Percentiles rank a stretch among this genome's conserved stretches.
Evolutionary conservation across 2,113 vertebrate genomes (phyloP).

Genomic region (Ascaphus truei): DNA sequence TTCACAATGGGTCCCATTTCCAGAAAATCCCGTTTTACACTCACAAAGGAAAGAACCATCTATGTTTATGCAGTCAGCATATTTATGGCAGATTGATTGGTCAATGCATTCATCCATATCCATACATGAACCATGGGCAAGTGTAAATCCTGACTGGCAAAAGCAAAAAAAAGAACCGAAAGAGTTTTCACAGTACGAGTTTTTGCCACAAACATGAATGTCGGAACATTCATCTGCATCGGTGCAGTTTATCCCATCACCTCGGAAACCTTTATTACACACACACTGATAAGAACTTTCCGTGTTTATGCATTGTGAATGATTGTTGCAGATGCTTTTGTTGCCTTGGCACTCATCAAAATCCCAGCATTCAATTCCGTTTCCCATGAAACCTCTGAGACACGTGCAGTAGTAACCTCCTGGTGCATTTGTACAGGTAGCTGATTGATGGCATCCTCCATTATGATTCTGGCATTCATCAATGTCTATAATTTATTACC

Average conservation of each 20-base stretch:
- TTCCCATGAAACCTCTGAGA: conserved; percentile 57
- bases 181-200: conserved; percentile 63
- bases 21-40: conserved; percentile 59
- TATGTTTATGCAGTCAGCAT: conserved; percentile 51
- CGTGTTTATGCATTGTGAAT: conserved; percentile 61
- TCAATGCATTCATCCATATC: conserved; percentile 53
- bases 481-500: conserved; percentile 78
- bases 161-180: conserved; percentile 63
- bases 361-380: conserved; percentile 67
- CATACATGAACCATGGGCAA: conserved; percentile 57
- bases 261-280: conserved; percentile 61
- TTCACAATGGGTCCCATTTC: conserved; percentile 59
- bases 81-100: conserved; percentile 45
- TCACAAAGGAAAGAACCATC: conserved; percentile 62
- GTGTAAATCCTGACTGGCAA: conserved; percentile 51
- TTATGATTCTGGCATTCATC: conserved; percentile 76
- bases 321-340: conserved; percentile 58
- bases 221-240: conserved; percentile 67
- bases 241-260: conserved; percentile 59
- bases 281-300: conserved; percentile 62
- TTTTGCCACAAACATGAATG: conserved; percentile 46
- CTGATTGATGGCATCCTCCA: conserved; percentile 66
- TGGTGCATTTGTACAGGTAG: conserved; percentile 63
- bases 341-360: conserved; percentile 63
- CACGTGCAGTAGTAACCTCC: conserved; percentile 66